A percentile compares a stretch with the other conserved stretches of the same genome.
Evolutionary conservation across 2,888 invertebrate species (phyloP).

Genomic region (Danaus chrysippus): DNA sequence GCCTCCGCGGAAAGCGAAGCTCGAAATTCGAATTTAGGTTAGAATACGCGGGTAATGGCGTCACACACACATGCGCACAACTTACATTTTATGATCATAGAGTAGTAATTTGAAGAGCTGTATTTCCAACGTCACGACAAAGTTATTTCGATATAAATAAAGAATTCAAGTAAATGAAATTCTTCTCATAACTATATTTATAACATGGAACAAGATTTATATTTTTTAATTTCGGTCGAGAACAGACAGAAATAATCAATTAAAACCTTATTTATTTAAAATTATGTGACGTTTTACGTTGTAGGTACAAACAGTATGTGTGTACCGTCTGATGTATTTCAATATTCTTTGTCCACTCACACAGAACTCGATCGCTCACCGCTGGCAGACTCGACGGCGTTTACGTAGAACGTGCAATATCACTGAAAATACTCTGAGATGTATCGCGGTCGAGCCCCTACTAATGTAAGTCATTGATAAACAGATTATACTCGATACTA

Average conservation of each 20-base stretch:
- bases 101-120: constrained; percentile 33
- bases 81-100: constrained; percentile 51
- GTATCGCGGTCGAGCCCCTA: constrained; percentile 31
- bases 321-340: background rate
- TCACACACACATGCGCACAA: constrained; percentile 67
- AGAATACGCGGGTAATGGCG: constrained; percentile 70
- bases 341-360: constrained; percentile 45
- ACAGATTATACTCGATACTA: background rate
- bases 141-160: no score
- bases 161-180: no score
- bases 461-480: constrained; percentile 28
- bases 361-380: constrained; percentile 43
- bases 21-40: constrained; percentile 75
- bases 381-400: constrained; percentile 73
- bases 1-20: constrained; percentile 62
- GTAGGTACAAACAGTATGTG: no score
- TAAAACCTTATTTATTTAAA: no score
- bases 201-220: no score
- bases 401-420: constrained; percentile 64
- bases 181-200: no score
- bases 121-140: constrained; percentile 14
- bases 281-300: no score
- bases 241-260: no score
- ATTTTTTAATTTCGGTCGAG: no score
- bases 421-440: constrained; percentile 64